Evolutionary conservation across 2,888 invertebrate species (phyloP).

Genomic region (Trichogramma dendrolimi): DNA sequence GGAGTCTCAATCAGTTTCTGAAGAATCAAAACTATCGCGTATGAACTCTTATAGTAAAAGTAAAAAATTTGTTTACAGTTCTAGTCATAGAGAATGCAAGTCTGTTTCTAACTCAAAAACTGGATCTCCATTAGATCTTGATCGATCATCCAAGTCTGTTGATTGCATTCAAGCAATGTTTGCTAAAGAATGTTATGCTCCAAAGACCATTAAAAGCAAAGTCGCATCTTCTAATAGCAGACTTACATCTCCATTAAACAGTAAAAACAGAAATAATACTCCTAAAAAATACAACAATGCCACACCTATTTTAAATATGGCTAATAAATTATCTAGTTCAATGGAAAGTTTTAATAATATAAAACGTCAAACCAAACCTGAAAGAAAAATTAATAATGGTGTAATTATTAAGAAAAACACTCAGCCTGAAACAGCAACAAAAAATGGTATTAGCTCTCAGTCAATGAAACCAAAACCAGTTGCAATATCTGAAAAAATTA

Average conservation of each 20-base stretch:
- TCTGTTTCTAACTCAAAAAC: constrained; percentile 30
- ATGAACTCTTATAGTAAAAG: constrained; percentile 30
- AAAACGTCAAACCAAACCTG: constrained; percentile 19
- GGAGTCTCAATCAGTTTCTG: constrained; percentile 34
- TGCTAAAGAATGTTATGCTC: constrained; percentile 30
- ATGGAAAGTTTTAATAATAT: constrained; percentile 31
- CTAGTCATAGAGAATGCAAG: constrained; percentile 28
- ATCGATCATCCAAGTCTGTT: constrained; percentile 38
- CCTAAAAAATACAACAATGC: constrained; percentile 18
- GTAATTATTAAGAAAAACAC: constrained; percentile 17
- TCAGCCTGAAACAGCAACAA: constrained; percentile 12
- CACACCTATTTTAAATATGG: constrained; percentile 21
- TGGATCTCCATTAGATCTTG: constrained; percentile 22
- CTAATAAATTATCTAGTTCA: constrained; percentile 37
- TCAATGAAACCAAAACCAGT: constrained; percentile 16
- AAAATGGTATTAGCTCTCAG: constrained; percentile 4
- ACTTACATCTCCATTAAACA: constrained; percentile 25
- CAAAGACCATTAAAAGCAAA: constrained; percentile 24
- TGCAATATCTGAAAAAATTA: constrained; percentile 42
- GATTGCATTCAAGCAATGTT: constrained; percentile 43
- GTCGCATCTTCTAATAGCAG: constrained; percentile 14
- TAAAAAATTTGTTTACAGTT: constrained; percentile 20
- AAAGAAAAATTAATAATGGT: constrained; percentile 17
- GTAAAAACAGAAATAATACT: constrained; percentile 23
- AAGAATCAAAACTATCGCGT: constrained; percentile 29